A percentile compares a stretch with the other conserved stretches of the same genome.
phyloP scores from a whole-genome alignment of 2,888 invertebrate genomes.

The Drosophila merina region DNA sequence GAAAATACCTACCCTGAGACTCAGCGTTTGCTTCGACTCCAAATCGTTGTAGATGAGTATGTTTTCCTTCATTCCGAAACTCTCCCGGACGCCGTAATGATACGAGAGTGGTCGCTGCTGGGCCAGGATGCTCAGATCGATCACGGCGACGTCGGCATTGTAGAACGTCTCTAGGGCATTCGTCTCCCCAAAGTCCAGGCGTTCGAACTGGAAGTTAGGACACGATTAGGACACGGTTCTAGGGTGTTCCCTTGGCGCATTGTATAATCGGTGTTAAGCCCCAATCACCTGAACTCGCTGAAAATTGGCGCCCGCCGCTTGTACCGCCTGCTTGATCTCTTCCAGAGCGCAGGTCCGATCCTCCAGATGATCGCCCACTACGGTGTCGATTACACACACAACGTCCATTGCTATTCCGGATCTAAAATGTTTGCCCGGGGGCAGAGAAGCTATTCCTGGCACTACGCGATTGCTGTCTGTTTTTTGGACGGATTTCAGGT shows the following conservation, averaged over 20 bases:
- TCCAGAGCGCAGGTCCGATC: constrained; percentile 93
- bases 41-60: constrained; percentile 94
- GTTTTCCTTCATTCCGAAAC: constrained; percentile 98
- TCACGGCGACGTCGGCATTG: constrained; percentile 98
- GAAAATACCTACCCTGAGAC: constrained; percentile 89
- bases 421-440: constrained; percentile 8
- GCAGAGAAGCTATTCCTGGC: constrained; percentile 57
- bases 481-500: constrained; percentile 34
- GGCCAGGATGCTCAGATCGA: constrained; percentile 95
- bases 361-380: constrained; percentile 88
- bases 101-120: constrained; percentile 98
- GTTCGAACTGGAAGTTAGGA: constrained; percentile 91
- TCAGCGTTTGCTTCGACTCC: constrained; percentile 93
- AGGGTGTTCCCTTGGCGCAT: neutral
- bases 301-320: constrained; percentile 91
- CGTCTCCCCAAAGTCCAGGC: constrained; percentile 98
- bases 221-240: constrained; percentile 1
- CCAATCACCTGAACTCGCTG: constrained; percentile 91
- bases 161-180: constrained; percentile 97
- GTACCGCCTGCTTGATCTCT: constrained; percentile 92
- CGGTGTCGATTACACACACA: constrained; percentile 93
- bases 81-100: constrained; percentile 98
- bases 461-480: constrained; percentile 44
- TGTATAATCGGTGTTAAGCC: constrained; percentile 1
- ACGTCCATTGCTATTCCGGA: constrained; percentile 88